Evolutionary conservation across 2,113 vertebrate genomes (phyloP).

Genomic region (Oxygymnocypris stewartii): DNA sequence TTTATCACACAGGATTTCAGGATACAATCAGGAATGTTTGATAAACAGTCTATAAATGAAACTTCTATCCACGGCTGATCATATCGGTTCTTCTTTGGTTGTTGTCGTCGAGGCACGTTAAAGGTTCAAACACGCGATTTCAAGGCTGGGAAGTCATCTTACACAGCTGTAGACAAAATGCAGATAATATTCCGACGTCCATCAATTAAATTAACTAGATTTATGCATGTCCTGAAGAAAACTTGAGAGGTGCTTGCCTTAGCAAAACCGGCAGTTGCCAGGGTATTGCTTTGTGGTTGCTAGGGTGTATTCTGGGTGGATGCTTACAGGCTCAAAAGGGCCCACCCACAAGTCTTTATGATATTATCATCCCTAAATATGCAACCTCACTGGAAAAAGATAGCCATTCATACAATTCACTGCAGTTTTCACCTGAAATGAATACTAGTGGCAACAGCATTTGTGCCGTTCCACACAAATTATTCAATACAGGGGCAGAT

Average conservation of each 20-base stretch:
- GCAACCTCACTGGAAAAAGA: neutral
- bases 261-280: neutral
- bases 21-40: conserved; percentile 34
- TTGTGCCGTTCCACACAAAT: neutral
- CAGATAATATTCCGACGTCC: neutral
- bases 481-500: neutral
- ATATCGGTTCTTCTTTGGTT: neutral
- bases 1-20: conserved; percentile 36
- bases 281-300: neutral
- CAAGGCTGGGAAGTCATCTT: neutral
- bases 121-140: neutral
- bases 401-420: neutral
- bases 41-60: conserved; percentile 29
- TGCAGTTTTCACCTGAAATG: neutral
- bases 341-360: neutral
- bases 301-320: neutral
- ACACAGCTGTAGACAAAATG: neutral
- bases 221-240: neutral
- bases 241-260: neutral
- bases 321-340: neutral
- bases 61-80: neutral
- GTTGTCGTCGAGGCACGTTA: conserved; percentile 4
- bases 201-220: neutral
- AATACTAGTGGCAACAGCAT: neutral
- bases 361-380: neutral